phyloP scores from a whole-genome alignment of 1,140 invertebrate genomes.

The Formica exsecta region DNA sequence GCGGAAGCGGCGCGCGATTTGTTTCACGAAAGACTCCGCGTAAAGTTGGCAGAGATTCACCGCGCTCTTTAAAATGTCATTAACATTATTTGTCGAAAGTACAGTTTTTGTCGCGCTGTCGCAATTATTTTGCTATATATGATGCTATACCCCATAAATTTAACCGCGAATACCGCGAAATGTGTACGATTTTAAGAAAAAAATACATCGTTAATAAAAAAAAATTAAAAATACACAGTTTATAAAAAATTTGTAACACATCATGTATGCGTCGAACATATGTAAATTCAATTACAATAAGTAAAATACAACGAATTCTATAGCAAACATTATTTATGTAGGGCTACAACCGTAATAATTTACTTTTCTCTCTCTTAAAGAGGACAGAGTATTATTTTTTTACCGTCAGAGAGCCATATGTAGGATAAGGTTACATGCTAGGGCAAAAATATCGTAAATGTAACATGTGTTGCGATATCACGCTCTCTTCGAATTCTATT shows the following conservation, averaged over 20 bases:
- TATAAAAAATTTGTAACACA: not conserved
- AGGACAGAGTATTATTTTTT: constrained; percentile 5
- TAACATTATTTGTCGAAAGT: not conserved
- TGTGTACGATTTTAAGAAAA: not conserved
- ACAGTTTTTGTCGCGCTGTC: not conserved
- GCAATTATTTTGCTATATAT: not conserved
- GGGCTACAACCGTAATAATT: not conserved
- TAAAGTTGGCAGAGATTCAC: not conserved
- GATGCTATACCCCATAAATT: not conserved
- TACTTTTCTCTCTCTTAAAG: not conserved
- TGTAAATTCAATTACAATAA: not conserved
- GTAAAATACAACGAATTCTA: not conserved
- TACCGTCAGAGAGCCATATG: not conserved
- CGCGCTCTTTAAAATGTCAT: not conserved
- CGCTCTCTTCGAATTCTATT: not conserved
- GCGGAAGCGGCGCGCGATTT: constrained; percentile 33
- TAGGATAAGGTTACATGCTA: constrained; percentile 22
- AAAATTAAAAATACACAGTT: not conserved
- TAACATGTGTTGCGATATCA: not conserved
- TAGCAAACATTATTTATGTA: not conserved
- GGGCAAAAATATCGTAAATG: constrained; percentile 39
- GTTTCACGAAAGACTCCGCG: not conserved
- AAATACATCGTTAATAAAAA: not conserved
- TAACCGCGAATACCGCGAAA: not conserved
- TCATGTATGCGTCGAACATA: not conserved